Percentiles rank a stretch among this genome's conserved stretches.
Evolutionary conservation across 2,797 vertebrate species (phyloP).

Genomic region (Myotis pilosus): DNA sequence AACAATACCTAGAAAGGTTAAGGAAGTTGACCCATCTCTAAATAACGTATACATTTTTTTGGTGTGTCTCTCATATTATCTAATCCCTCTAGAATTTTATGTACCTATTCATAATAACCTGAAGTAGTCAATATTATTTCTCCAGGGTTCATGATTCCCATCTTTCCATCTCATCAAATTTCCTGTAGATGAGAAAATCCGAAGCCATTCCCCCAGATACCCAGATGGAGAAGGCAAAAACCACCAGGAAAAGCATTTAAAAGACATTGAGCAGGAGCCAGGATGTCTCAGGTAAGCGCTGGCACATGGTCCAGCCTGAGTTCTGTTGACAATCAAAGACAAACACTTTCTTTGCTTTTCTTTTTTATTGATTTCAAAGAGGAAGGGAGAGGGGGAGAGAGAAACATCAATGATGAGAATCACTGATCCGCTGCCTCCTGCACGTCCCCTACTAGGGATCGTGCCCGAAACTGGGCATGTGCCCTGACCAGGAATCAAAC

Average conservation of each 20-base stretch:
- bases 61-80: not conserved
- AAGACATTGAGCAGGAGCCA: not conserved
- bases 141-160: constrained; percentile 54
- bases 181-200: not conserved
- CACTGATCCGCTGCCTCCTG: not conserved
- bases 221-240: not conserved
- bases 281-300: not conserved
- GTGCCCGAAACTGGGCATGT: not conserved
- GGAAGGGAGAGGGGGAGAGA: not conserved
- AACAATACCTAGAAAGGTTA: not conserved
- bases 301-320: not conserved
- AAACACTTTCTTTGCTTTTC: not conserved
- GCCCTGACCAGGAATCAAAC: not conserved
- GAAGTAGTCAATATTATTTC: constrained; percentile 55
- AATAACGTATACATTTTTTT: constrained; percentile 58
- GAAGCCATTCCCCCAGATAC: not conserved
- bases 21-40: not conserved
- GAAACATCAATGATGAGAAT: not conserved
- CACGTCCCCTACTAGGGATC: not conserved
- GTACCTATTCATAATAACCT: not conserved
- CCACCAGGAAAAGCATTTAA: not conserved
- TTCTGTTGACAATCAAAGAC: not conserved
- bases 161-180: not conserved
- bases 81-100: constrained; percentile 12
- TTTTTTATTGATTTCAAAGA: not conserved